Conservation (phyloP, 2,888 invertebrate genomes). For the Plagiodera versicolora region DNA sequence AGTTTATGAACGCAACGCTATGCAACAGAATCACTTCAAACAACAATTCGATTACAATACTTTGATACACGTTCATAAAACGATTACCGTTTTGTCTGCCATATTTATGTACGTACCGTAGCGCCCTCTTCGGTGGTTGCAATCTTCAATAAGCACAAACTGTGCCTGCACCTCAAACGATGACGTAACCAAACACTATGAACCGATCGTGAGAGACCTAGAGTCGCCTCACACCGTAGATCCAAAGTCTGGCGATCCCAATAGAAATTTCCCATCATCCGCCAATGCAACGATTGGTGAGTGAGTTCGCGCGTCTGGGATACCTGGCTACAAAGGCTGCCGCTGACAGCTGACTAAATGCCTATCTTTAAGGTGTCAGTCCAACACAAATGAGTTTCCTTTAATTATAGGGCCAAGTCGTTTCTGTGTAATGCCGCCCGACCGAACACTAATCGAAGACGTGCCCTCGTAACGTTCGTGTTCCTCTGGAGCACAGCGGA, state of each 20-base stretch:
- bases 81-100: too few species aligned
- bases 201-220: too few species aligned
- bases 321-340: conserved; percentile 52
- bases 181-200: too few species aligned
- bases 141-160: too few species aligned
- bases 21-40: too few species aligned
- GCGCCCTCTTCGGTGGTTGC: too few species aligned
- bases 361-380: conserved; percentile 58
- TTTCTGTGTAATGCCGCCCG: conserved; percentile 52
- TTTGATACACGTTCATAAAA: too few species aligned
- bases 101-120: too few species aligned
- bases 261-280: conserved; percentile 16
- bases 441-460: conserved; percentile 34
- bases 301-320: conserved; percentile 58
- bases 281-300: conserved; percentile 42
- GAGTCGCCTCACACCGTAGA: too few species aligned
- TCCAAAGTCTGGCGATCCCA: background rate
- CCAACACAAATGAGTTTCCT: conserved; percentile 57
- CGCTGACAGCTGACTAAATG: conserved; percentile 58
- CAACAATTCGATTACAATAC: too few species aligned
- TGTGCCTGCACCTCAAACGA: too few species aligned
- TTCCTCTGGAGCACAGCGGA: conserved; percentile 24
- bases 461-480: conserved; percentile 25
- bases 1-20: too few species aligned
- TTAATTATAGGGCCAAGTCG: conserved; percentile 56